A percentile compares a stretch with the other conserved stretches of the same genome.
These are phyloP conservation scores for Macropodus opercularis DNA, from an alignment of 2,797 vertebrate genomes.

Conservation along the genomic window DNA sequence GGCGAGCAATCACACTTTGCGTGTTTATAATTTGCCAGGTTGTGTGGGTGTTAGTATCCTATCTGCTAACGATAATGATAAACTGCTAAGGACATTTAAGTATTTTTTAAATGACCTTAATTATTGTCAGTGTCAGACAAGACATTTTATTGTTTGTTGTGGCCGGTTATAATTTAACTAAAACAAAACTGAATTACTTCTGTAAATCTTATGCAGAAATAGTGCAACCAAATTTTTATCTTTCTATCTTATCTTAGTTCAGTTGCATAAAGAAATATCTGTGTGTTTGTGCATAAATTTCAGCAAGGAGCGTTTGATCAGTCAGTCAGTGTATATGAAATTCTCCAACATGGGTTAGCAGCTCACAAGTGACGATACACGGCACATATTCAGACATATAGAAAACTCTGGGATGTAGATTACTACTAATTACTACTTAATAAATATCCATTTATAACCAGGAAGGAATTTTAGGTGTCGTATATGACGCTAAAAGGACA, in stretches of 20 bases:
- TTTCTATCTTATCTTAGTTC: too few species aligned
- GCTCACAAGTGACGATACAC: constrained; percentile 5
- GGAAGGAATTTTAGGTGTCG: too few species aligned
- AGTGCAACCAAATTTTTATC: constrained; percentile 3
- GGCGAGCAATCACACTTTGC: constrained; percentile 27
- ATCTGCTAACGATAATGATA: constrained; percentile 15
- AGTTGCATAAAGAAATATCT: constrained; percentile 18
- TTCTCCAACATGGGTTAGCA: constrained; percentile 4
- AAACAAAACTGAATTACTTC: constrained; percentile 4
- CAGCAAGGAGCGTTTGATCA: background rate
- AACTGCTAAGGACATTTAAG: background rate
- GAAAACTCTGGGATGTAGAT: background rate
- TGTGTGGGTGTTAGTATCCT: constrained; percentile 42
- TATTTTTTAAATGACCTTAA: constrained; percentile 12
- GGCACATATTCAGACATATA: background rate
- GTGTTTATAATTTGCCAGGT: constrained; percentile 41
- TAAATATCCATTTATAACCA: too few species aligned
- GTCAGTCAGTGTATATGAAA: constrained; percentile 3
- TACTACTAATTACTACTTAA: too few species aligned
- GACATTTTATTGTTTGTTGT: background rate
- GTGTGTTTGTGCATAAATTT: constrained; percentile 9
- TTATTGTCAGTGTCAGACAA: constrained; percentile 1
- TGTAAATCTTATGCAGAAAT: constrained; percentile 1
- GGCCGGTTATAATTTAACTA: background rate
- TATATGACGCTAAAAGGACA: too few species aligned